Evolutionary conservation across 2,888 invertebrate species (phyloP).

Genomic region (Alloplasta piceator): DNA sequence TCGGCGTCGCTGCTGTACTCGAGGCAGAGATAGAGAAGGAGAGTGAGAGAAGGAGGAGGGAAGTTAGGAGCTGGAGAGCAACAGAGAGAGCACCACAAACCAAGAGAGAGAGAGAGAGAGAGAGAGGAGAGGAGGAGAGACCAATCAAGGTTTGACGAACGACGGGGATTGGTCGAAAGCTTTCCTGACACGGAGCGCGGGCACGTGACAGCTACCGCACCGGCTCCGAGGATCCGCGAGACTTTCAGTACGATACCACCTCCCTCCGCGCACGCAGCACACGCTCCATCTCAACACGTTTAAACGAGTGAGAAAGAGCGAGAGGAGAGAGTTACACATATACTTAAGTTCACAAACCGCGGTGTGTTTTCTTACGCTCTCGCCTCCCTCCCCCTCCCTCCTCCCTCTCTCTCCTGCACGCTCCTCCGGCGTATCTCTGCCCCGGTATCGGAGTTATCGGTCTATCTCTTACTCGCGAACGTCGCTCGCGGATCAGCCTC

Average conservation of each 20-base stretch:
- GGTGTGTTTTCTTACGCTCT: constrained; percentile 52
- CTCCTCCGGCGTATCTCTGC: constrained; percentile 28
- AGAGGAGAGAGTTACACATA: constrained; percentile 52
- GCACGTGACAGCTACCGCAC: constrained; percentile 84
- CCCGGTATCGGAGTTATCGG: constrained; percentile 52
- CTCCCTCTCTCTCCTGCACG: neutral
- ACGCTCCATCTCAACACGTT: constrained; percentile 51
- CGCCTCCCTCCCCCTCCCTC: constrained; percentile 15
- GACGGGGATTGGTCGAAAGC: constrained; percentile 83
- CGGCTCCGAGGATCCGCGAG: constrained; percentile 80
- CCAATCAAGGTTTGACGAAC: constrained; percentile 86
- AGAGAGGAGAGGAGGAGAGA: constrained; percentile 82
- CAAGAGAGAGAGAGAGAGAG: constrained; percentile 27
- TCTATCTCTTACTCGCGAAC: constrained; percentile 61
- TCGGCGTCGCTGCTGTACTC: constrained; percentile 53
- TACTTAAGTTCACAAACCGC: constrained; percentile 52
- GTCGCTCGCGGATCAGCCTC: constrained; percentile 55
- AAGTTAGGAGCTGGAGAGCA: constrained; percentile 20
- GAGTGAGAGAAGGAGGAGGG: constrained; percentile 75
- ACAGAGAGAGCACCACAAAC: constrained; percentile 41
- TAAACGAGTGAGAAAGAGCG: constrained; percentile 43
- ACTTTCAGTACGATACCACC: constrained; percentile 83
- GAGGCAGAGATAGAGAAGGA: constrained; percentile 31
- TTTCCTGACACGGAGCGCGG: constrained; percentile 83
- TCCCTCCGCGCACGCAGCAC: constrained; percentile 82